These are phyloP conservation scores for Arvicanthis niloticus DNA, from an alignment of 2,113 vertebrate genomes.

Conservation along the genomic window DNA sequence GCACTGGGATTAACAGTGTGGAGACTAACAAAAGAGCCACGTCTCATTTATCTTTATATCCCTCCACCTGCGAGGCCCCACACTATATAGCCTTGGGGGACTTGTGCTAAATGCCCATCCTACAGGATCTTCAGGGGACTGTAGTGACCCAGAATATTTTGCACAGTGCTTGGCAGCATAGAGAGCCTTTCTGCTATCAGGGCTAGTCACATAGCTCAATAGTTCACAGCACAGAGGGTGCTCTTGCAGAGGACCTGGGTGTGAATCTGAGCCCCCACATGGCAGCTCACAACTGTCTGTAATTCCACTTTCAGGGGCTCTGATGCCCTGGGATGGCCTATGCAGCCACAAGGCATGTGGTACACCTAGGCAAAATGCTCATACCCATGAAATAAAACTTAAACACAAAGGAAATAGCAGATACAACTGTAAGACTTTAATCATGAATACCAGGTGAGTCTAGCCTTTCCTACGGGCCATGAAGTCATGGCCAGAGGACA, in stretches of 20 bases:
- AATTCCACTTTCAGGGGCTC: background rate
- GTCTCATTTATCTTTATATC: background rate
- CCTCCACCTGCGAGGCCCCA: background rate
- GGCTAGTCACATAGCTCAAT: background rate
- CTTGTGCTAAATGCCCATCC: background rate
- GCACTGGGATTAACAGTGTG: background rate
- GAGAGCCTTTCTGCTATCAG: conserved; percentile 4
- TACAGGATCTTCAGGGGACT: background rate
- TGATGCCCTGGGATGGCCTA: background rate
- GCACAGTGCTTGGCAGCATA: background rate
- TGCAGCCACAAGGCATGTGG: background rate
- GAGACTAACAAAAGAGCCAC: background rate
- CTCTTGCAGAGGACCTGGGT: background rate
- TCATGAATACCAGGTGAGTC: background rate
- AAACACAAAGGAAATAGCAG: background rate
- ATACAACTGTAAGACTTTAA: background rate
- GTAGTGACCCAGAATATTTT: background rate
- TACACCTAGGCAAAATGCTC: background rate
- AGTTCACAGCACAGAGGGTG: background rate
- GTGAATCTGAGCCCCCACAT: background rate
- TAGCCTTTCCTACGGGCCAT: background rate
- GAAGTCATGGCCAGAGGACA: background rate
- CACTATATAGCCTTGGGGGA: background rate
- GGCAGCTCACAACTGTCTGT: background rate
- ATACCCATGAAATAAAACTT: background rate